Percentiles rank a stretch among this genome's conserved stretches.
These are phyloP conservation scores for Myanophis thanlyinensis DNA, from an alignment of 2,113 vertebrate genomes.

Conservation along the genomic window DNA sequence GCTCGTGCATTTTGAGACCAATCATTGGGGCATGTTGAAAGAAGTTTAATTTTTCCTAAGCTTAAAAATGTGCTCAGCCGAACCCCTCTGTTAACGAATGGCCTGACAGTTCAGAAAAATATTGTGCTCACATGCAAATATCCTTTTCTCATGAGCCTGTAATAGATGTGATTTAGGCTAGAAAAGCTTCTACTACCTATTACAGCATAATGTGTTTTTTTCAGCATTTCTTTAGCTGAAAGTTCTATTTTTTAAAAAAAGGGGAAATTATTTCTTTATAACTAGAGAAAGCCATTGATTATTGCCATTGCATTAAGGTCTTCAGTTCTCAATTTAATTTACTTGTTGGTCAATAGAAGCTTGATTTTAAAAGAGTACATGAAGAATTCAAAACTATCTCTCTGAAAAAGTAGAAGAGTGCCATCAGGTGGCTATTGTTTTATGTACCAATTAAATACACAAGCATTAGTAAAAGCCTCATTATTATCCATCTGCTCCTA, in stretches of 20 bases:
- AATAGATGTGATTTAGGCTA: not conserved
- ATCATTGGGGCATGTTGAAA: not conserved
- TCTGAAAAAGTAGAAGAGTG: not conserved
- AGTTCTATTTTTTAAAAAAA: not conserved
- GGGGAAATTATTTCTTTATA: not conserved
- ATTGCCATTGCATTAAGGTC: not conserved
- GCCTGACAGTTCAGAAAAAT: not conserved
- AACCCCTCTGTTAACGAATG: not conserved
- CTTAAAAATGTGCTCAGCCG: not conserved
- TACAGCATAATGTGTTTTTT: not conserved
- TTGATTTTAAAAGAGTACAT: not conserved
- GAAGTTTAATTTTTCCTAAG: not conserved
- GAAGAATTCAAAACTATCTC: not conserved
- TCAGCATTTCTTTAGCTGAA: not conserved
- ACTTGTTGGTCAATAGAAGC: not conserved
- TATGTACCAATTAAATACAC: not conserved
- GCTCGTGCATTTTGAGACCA: not conserved
- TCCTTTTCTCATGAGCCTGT: not conserved
- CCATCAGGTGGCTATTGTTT: not conserved
- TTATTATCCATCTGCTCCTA: not conserved
- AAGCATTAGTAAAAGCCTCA: not conserved
- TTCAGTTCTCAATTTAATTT: not conserved
- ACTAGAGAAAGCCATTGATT: not conserved
- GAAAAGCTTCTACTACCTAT: not conserved
- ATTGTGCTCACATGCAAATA: not conserved